These are phyloP conservation scores for Coranthus polyacanthus DNA, from an alignment of 2,797 vertebrate species.

Conservation along the genomic window DNA sequence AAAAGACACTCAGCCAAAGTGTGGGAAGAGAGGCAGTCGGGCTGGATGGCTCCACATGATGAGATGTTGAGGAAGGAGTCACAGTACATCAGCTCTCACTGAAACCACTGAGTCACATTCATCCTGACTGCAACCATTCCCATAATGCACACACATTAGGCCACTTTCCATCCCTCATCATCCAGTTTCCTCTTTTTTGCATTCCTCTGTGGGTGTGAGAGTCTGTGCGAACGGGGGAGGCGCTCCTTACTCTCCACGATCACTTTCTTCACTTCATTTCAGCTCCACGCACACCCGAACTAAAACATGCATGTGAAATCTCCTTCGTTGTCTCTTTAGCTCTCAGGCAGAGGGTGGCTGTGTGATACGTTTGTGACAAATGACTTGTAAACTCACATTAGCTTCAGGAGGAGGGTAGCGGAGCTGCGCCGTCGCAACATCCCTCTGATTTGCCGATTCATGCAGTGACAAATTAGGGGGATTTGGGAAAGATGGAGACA, in stretches of 20 bases:
- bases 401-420: conserved; percentile 53
- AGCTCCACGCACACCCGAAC: no score
- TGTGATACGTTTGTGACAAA: conserved; percentile 68
- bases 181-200: background rate
- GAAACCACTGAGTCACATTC: conserved; percentile 2
- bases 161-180: background rate
- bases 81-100: background rate
- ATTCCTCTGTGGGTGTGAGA: background rate
- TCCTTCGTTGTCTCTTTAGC: conserved; percentile 35
- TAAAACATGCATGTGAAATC: background rate
- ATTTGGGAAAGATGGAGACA: conserved; percentile 50
- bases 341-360: conserved; percentile 42
- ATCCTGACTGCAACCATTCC: conserved; percentile 10
- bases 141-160: background rate
- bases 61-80: conserved; percentile 8
- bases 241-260: conserved; percentile 56
- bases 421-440: conserved; percentile 41
- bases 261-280: conserved; percentile 3
- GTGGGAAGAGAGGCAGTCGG: background rate
- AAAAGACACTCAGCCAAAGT: background rate
- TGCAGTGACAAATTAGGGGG: conserved; percentile 64
- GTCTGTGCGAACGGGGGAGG: conserved; percentile 45
- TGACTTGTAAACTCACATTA: conserved; percentile 81
- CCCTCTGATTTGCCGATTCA: conserved; percentile 61
- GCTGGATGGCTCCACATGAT: background rate